Conservation (phyloP, 2,113 vertebrate species). For the Bambusicola thoracicus region DNA sequence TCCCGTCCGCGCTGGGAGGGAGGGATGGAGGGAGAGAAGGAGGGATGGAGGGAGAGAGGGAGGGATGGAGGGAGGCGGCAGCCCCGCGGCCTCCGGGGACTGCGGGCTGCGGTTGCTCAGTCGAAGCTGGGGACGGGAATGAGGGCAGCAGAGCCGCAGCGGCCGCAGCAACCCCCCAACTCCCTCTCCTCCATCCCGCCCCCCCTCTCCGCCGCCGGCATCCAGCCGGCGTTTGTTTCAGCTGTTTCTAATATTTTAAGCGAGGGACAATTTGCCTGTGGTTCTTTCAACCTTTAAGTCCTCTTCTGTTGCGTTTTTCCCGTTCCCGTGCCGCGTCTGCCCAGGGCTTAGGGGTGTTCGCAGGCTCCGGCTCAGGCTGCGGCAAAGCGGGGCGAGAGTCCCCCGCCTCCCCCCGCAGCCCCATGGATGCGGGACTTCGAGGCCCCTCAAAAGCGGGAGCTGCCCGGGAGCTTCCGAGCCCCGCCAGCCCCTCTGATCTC, state of each 20-base stretch:
- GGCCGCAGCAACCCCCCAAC: not conserved
- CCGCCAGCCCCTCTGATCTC: not conserved
- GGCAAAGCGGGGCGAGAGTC: not conserved
- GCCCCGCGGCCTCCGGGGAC: conserved; percentile 18
- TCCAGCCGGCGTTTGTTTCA: not conserved
- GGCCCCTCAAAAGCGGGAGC: not conserved
- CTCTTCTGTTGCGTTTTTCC: not conserved
- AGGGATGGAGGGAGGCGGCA: not conserved
- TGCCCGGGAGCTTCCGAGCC: not conserved
- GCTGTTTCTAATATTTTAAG: not conserved
- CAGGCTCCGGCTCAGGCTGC: not conserved
- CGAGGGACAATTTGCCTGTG: not conserved
- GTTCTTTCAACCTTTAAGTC: not conserved
- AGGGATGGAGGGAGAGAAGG: not conserved
- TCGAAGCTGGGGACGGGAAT: conserved; percentile 17
- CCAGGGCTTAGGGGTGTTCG: not conserved
- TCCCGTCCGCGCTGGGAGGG: not conserved
- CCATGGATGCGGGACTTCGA: not conserved
- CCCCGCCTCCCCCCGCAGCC: not conserved
- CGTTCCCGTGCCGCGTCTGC: not conserved
- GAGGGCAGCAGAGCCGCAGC: conserved; percentile 50
- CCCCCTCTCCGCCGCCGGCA: no score
- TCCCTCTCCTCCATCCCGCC: no score
- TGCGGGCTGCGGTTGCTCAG: conserved; percentile 39
- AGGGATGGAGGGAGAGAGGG: not conserved